Base-by-base conservation (phyloP, 2,888 invertebrate species). In the Hydropsyche betteni region DNA sequence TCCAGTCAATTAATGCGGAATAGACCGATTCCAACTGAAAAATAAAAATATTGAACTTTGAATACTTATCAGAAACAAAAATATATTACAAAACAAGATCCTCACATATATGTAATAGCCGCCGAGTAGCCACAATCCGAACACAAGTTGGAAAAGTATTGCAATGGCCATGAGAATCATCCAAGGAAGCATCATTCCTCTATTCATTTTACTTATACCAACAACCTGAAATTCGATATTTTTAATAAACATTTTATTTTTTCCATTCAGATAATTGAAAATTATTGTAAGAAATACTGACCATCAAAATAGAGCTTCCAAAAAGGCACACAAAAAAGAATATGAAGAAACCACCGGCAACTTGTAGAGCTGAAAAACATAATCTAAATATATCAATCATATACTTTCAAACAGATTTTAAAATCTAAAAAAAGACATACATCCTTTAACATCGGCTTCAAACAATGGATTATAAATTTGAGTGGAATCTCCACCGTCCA, bases 91-190 rank as follows among this genome's bases (percentile, higher is more conserved):
- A 74, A 51, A 69, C 70, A 69, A 75, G 36, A 50, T 64, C 90
- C 93, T 92, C 84, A 96, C 95, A 86, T 96, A 96, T 82, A 96
- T 96, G 81, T 96, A 96, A 82, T 96, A 96, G 78, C 95, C 95
- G 78, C 93, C 94, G 52, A 96, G 86, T 1, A 96, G 87, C 95
- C 96, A 96, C 38, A 96, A 84, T 5, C 95, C 94, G 83, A 94
- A 95, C 2, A 91, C 82, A 5, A 94, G 84, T 83, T 95, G 94
- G 83, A 95, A 95, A 0, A 90, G 77, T 69, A 94, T 91, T 12
- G 91, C 89, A 8, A 93, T 80, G 0, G 90, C 91, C 87, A 94
- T 91, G 0, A 89, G 85, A 10, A 88, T 82, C 61, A 96, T 83
- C 95, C 95, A 96, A 0, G 96, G 96, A 55, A 96, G 84, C 82